Conservation (phyloP, 2,797 vertebrate genomes). For the Gymnodraco acuticeps region DNA sequence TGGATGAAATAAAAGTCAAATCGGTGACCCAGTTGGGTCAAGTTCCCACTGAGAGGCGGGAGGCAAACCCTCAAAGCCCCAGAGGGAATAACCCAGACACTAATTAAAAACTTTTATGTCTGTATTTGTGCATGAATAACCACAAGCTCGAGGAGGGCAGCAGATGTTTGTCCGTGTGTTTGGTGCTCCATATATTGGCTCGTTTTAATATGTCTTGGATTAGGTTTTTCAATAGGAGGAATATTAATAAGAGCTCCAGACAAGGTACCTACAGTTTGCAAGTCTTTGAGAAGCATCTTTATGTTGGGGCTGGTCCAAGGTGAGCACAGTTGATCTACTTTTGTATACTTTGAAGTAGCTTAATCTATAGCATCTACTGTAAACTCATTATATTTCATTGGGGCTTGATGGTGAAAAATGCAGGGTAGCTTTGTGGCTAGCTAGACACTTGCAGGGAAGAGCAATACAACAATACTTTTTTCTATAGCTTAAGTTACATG, state of each 20-base stretch:
- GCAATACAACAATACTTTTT: no score
- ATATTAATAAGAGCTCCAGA: conserved; percentile 16
- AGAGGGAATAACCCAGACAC: conserved; percentile 59
- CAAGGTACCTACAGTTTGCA: neutral
- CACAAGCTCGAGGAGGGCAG: conserved; percentile 25
- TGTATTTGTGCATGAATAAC: conserved; percentile 38
- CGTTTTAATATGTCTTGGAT: conserved; percentile 42
- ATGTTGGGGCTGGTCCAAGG: neutral
- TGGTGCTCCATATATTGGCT: conserved; percentile 10
- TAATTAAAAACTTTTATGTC: conserved; percentile 75
- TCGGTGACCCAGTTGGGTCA: conserved; percentile 64
- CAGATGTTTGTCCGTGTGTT: conserved; percentile 40
- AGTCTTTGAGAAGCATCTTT: conserved; percentile 9
- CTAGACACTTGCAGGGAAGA: neutral
- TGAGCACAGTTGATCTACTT: neutral
- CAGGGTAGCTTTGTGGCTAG: neutral
- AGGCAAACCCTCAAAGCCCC: conserved; percentile 68
- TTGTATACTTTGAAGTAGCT: neutral
- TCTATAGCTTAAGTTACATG: no score
- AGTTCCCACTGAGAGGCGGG: conserved; percentile 55
- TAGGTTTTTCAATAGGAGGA: conserved; percentile 25
- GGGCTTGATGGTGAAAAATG: neutral
- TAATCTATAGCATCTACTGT: neutral
- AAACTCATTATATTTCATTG: neutral
- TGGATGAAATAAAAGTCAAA: conserved; percentile 69